A percentile compares a stretch with the other conserved stretches of the same genome.
Conservation (phyloP, 2,888 invertebrate species). For the Limenitis camilla region DNA sequence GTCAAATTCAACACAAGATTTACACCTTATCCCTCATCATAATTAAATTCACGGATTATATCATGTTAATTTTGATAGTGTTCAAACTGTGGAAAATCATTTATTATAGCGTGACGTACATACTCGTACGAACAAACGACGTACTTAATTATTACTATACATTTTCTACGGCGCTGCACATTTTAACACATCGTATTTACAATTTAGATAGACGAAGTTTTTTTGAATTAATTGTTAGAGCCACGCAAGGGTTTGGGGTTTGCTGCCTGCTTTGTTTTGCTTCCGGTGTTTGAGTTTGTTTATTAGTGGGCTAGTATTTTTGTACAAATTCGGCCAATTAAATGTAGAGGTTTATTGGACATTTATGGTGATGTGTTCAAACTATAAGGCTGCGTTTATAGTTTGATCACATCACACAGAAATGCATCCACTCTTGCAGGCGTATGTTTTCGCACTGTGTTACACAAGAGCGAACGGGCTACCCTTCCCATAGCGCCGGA, state of each 20-base stretch:
- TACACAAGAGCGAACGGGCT: no score
- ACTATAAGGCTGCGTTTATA: no score
- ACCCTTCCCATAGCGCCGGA: no score
- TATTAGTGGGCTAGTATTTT: neutral
- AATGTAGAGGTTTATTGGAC: no score
- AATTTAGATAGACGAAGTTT: conserved; percentile 32
- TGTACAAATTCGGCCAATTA: no score
- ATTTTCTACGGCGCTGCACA: conserved; percentile 25
- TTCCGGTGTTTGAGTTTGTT: conserved; percentile 1
- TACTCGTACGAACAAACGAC: conserved; percentile 9
- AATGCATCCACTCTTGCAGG: no score
- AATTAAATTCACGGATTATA: conserved; percentile 12
- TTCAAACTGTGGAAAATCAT: conserved; percentile 15
- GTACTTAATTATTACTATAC: conserved; percentile 20
- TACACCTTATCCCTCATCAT: conserved; percentile 4
- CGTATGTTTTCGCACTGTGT: no score
- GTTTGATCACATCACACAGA: no score
- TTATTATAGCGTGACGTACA: conserved; percentile 16
- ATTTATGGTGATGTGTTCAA: no score
- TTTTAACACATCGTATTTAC: conserved; percentile 34
- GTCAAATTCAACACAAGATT: neutral
- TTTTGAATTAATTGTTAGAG: conserved; percentile 48
- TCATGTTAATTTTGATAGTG: conserved; percentile 11
- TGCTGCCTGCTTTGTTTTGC: neutral
- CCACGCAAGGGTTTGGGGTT: conserved; percentile 25